Evolutionary conservation across 2,888 invertebrate species (phyloP).

Genomic region (Euzophera pinguis): DNA sequence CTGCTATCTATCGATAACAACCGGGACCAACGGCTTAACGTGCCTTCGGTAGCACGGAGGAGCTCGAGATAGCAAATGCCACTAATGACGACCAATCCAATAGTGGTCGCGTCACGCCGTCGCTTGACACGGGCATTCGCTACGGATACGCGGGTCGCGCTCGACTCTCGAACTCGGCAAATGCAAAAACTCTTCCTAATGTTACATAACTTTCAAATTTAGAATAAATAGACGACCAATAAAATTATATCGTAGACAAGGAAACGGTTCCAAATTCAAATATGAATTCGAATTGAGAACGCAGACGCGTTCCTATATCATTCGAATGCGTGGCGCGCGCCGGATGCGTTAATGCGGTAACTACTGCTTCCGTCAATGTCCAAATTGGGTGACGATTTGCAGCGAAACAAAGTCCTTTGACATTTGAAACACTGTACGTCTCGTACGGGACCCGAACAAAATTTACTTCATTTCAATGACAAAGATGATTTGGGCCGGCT

Average conservation of each 20-base stretch:
- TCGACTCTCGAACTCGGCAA: no score
- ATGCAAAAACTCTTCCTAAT: no score
- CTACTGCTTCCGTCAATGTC: slow-evolving; percentile 51
- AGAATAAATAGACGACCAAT: not conserved
- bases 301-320: slow-evolving; percentile 48
- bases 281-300: slow-evolving; percentile 47
- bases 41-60: no score
- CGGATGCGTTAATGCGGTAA: slow-evolving; percentile 67
- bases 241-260: slow-evolving; percentile 18
- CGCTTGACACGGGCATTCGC: no score
- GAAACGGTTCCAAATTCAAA: slow-evolving; percentile 39
- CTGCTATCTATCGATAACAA: no score
- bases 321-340: slow-evolving; percentile 54
- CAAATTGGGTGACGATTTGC: slow-evolving; percentile 31
- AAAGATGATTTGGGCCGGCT: no score
- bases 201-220: not conserved
- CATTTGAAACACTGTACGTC: not conserved
- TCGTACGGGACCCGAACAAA: not conserved
- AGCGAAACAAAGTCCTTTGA: slow-evolving; percentile 1
- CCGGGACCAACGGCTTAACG: no score
- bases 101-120: no score
- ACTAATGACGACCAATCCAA: no score
- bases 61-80: no score
- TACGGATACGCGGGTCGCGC: no score
- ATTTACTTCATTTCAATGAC: no score